Percentiles rank a stretch among this genome's conserved stretches.
phyloP scores from a whole-genome alignment of 2,888 invertebrate genomes.

The Dynastes hyllus region DNA sequence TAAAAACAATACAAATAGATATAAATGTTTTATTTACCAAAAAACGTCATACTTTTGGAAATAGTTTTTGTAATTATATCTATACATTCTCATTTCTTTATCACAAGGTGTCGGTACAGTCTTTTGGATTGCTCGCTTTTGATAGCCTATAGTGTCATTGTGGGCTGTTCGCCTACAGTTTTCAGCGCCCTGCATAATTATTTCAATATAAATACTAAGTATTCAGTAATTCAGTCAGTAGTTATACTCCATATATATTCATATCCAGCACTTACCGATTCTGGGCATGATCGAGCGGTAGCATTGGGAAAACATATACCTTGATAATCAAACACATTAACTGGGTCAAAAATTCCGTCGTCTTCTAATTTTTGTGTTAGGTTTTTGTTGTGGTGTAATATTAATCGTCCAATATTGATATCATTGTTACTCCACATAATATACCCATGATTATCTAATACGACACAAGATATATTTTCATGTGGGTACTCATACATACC shows the following conservation, averaged over 20 bases:
- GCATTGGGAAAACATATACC: constrained; percentile 85
- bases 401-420: constrained; percentile 64
- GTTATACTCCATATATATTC: neutral
- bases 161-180: constrained; percentile 51
- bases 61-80: constrained; percentile 56
- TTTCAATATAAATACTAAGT: neutral
- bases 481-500: neutral
- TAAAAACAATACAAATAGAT: neutral
- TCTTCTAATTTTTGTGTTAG: constrained; percentile 50
- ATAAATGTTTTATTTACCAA: constrained; percentile 50
- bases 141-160: constrained; percentile 54
- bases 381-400: constrained; percentile 42
- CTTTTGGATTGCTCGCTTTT: constrained; percentile 66
- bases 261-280: constrained; percentile 61
- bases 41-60: constrained; percentile 39
- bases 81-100: constrained; percentile 74
- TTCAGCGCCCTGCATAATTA: constrained; percentile 56
- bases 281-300: constrained; percentile 66
- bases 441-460: constrained; percentile 93
- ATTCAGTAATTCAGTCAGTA: neutral
- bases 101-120: constrained; percentile 91
- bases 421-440: constrained; percentile 84
- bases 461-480: constrained; percentile 76
- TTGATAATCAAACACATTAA: constrained; percentile 90
- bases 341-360: constrained; percentile 81